A percentile compares a stretch with the other conserved stretches of the same genome.
Evolutionary conservation across 2,888 invertebrate species (phyloP).

Genomic region (Tupiocoris notatus): DNA sequence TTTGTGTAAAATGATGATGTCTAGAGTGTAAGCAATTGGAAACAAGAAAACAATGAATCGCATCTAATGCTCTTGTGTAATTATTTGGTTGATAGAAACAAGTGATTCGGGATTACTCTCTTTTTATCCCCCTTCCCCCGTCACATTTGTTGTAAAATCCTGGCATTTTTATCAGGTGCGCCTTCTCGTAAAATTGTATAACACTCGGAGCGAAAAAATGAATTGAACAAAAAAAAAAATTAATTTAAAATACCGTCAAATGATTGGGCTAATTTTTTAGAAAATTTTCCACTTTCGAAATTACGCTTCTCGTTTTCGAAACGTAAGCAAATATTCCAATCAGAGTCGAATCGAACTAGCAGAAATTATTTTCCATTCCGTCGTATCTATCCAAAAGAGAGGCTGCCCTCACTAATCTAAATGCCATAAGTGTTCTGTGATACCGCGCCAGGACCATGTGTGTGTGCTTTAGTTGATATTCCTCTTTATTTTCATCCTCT

Average conservation of each 20-base stretch:
- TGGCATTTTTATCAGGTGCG: slow-evolving; percentile 43
- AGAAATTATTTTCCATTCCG: too few relatives aligned
- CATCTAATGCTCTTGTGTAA: slow-evolving; percentile 39
- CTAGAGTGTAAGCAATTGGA: slow-evolving; percentile 1
- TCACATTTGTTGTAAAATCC: slow-evolving; percentile 31
- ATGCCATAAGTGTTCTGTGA: slow-evolving; percentile 49
- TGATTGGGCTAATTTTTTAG: too few relatives aligned
- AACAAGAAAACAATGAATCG: slow-evolving; percentile 13
- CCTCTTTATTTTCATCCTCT: slow-evolving; percentile 34
- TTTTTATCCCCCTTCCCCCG: slow-evolving; percentile 13
- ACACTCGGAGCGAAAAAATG: not conserved
- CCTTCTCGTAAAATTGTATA: slow-evolving; percentile 1
- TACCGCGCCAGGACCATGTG: slow-evolving; percentile 48
- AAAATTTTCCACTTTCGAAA: too few relatives aligned
- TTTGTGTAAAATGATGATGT: slow-evolving; percentile 32
- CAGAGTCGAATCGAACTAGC: too few relatives aligned
- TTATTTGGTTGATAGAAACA: slow-evolving; percentile 39
- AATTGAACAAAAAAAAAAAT: not conserved
- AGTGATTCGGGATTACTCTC: slow-evolving; percentile 41
- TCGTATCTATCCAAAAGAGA: slow-evolving; percentile 11
- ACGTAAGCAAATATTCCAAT: too few relatives aligned
- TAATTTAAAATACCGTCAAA: not conserved
- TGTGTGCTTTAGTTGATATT: slow-evolving; percentile 29
- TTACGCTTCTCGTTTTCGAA: too few relatives aligned
- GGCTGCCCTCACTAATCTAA: slow-evolving; percentile 37